These are phyloP conservation scores for Idaea straminata DNA, from an alignment of 2,888 invertebrate species.

Conservation along the genomic window DNA sequence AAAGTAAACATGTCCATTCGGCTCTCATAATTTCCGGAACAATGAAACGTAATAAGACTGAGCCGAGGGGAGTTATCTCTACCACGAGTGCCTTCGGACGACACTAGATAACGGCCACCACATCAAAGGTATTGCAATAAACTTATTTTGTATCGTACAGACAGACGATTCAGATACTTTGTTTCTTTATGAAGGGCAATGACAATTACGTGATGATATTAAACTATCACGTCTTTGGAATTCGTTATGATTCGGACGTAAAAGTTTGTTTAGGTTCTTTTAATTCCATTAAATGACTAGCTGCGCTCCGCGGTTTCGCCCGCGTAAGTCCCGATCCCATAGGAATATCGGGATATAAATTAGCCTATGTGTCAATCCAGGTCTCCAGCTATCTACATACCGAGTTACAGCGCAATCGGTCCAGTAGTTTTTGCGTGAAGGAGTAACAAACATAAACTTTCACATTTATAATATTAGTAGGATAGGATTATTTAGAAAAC, in stretches of 20 bases:
- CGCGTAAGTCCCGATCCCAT: no score
- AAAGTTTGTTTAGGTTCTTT: neutral
- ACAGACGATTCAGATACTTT: constrained; percentile 55
- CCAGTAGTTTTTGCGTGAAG: no score
- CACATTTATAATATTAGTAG: no score
- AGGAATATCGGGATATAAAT: no score
- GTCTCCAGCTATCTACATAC: no score
- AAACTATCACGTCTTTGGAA: constrained; percentile 19
- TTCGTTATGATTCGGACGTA: neutral
- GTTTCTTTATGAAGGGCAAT: constrained; percentile 37
- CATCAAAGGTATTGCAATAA: constrained; percentile 61
- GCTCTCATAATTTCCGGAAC: constrained; percentile 64
- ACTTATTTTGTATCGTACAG: constrained; percentile 70
- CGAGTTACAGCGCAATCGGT: no score
- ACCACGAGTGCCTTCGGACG: constrained; percentile 51
- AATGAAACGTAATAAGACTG: constrained; percentile 61
- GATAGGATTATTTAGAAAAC: no score
- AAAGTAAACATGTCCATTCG: constrained; percentile 67
- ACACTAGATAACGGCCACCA: constrained; percentile 63
- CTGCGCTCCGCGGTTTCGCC: no score
- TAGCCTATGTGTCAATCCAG: no score
- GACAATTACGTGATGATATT: constrained; percentile 28
- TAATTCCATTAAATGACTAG: neutral
- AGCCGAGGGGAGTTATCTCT: constrained; percentile 50
- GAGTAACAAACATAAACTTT: no score